These are phyloP conservation scores for Sturmia bella DNA, from an alignment of 2,888 invertebrate genomes.

Conservation along the genomic window DNA sequence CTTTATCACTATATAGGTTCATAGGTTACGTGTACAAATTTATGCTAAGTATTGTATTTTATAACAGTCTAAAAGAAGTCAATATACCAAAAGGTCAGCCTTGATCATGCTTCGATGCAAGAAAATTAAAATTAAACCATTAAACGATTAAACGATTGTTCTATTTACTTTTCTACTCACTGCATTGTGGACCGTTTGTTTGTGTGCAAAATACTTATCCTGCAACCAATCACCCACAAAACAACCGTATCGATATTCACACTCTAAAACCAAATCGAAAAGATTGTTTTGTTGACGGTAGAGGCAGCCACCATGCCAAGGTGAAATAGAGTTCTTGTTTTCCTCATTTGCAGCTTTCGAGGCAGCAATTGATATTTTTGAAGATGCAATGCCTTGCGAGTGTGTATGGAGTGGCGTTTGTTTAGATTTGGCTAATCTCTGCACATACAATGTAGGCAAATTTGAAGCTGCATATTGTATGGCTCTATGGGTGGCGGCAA, in stretches of 20 bases:
- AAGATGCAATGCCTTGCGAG: neutral
- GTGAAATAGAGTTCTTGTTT: neutral
- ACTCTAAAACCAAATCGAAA: slow-evolving; percentile 78
- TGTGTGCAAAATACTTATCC: slow-evolving; percentile 79
- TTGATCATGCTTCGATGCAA: no score
- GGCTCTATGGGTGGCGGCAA: slow-evolving; percentile 70
- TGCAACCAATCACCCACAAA: slow-evolving; percentile 78
- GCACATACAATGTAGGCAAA: slow-evolving; percentile 26
- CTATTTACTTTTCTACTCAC: slow-evolving; percentile 73
- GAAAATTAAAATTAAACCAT: neutral
- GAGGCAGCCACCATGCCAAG: slow-evolving; percentile 24
- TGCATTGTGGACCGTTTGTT: slow-evolving; percentile 76
- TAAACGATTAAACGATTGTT: neutral
- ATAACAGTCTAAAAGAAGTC: no score
- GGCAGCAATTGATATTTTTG: slow-evolving; percentile 7
- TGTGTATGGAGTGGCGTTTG: neutral
- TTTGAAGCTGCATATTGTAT: slow-evolving; percentile 59
- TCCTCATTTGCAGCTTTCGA: neutral
- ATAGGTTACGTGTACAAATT: no score
- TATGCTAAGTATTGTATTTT: no score
- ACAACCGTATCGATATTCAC: slow-evolving; percentile 76
- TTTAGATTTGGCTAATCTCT: slow-evolving; percentile 25
- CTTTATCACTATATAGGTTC: no score
- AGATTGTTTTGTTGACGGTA: slow-evolving; percentile 70
- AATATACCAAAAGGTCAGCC: no score